phyloP scores from a whole-genome alignment of 2,888 invertebrate species.

The Sicus ferrugineus region DNA sequence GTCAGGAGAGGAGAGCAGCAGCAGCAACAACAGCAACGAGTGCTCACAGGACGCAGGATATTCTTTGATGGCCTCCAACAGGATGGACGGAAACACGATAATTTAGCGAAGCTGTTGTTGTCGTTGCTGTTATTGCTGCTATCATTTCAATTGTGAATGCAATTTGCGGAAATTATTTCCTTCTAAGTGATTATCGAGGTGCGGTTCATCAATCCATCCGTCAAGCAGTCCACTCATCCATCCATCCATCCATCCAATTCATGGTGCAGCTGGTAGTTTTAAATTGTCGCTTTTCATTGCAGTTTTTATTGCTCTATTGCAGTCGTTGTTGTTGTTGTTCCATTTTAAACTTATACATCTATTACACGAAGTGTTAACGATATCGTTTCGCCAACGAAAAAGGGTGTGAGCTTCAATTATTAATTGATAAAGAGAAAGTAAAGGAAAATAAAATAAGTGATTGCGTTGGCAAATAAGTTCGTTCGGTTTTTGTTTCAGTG shows the following conservation, averaged over 20 bases:
- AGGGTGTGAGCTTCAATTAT: conserved; percentile 38
- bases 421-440: not conserved
- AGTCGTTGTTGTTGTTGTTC: conserved; percentile 35
- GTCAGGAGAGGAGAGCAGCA: conserved; percentile 8
- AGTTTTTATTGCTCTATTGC: conserved; percentile 36
- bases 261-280: not conserved
- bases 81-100: conserved; percentile 18
- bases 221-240: conserved; percentile 42
- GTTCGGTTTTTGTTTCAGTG: not conserved
- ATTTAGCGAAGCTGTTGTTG: conserved; percentile 36
- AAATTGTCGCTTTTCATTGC: conserved; percentile 29
- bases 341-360: conserved; percentile 48
- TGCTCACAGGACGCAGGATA: conserved; percentile 43
- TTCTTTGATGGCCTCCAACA: conserved; percentile 30
- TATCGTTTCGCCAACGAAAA: conserved; percentile 42
- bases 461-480: not conserved
- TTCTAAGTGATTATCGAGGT: conserved; percentile 65
- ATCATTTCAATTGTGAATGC: conserved; percentile 55
- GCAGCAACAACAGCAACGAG: conserved; percentile 24
- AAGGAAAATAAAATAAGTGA: conserved; percentile 15
- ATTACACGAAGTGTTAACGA: conserved; percentile 55
- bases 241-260: conserved; percentile 16
- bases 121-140: conserved; percentile 38
- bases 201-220: conserved; percentile 54
- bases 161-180: conserved; percentile 64